Base-by-base conservation (phyloP, 2,797 vertebrate genomes). In the Carduelis carduelis region DNA sequence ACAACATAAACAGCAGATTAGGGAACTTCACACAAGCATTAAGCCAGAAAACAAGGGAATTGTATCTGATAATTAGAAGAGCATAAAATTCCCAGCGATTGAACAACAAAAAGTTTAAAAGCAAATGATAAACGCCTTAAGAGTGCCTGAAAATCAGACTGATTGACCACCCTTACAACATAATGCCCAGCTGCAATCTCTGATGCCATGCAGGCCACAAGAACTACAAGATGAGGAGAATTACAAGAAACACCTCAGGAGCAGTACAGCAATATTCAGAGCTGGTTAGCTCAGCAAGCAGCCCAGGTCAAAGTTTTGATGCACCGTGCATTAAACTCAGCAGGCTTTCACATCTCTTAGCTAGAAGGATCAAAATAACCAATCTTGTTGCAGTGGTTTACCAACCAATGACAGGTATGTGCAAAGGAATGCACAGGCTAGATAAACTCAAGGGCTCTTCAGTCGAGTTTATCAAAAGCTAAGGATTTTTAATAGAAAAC, bases 341-440 rank as follows among this genome's bases (percentile, higher is more conserved):
- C 3, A 8, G 15, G 16, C 4, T 35, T 49, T 28, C 60, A 35
- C 5, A 13, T n/a, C 14, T 79, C 30, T 41, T 27, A 64, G 37
- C 12, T 11, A 17, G 9, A 59, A 50, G 24, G 53, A 86, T 24
- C 37, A 72, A 70, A 90, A 83, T 24, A 77, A 65, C 3, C 9
- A 4, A 32, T 15, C 34, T 4, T 34, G 16, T 12, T 55, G 14
- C 34, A 66, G n/a, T 49, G 15, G 6, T 66, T 66, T 66, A 66
- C 20, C 35, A 65, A 37, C 0, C 28, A 53, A 74, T 50, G 19
- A 69, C 35, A 32, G 8, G 12, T 27, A 27, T 0, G 1, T 24
- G 34, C 52, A 74, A 66, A 76, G 68, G n/a, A 80, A 66, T 2
- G 11, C 32, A 43, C 5, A 46, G 28, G 34, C 28, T 11, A 61